Evolutionary conservation across 2,888 invertebrate species (phyloP), one percentile per base, ranked within the genome.

Genomic region (Liodrosophila aerea): DNA sequence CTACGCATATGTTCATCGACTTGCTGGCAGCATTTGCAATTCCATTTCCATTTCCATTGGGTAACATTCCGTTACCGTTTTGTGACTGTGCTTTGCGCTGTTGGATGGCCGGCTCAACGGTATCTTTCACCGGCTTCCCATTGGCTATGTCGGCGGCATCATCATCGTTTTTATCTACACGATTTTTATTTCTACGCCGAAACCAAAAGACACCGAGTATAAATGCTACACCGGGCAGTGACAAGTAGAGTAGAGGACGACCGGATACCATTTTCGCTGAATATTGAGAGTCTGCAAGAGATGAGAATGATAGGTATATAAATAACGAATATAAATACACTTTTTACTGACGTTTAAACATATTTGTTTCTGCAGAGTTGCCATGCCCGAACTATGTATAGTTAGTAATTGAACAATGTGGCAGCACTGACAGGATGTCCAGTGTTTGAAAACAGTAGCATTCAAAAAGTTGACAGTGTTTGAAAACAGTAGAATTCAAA

Each of bases 131-230:
- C 36, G 56, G 50, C 60, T 73, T 77, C 8, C 63, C 67, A 40
- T 73, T 73, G 61, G 73, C n/a, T n/a, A n/a, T n/a, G n/a, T n/a
- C 73, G 8, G 30, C 59, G 49, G 64, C 65, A 45, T 78, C 87
- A 53, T 73, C 80, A 64, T 77, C 87, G 64, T 63, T 74, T 61
- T 76, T 81, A 59, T 83, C 84, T 76, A 81, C 54, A 68, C 86
- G 85, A 74, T 84, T 87, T 91, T 94, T 89, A 84, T 89, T 93
- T 92, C 93, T 95, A 91, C 94, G 94, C 91, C 93, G 94, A 93
- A 94, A 94, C 95, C 95, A 96, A 82, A 89, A 93, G 89, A 95
- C 93, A 84, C 95, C 95, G 90, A 95, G 92, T 87, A 95, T 92
- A 86, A 95, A 92, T 85, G 94, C 95, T 91, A 95, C 92, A 85